Evolutionary conservation across 2,797 vertebrate species (phyloP).

Genomic region (Gallinago stenura): DNA sequence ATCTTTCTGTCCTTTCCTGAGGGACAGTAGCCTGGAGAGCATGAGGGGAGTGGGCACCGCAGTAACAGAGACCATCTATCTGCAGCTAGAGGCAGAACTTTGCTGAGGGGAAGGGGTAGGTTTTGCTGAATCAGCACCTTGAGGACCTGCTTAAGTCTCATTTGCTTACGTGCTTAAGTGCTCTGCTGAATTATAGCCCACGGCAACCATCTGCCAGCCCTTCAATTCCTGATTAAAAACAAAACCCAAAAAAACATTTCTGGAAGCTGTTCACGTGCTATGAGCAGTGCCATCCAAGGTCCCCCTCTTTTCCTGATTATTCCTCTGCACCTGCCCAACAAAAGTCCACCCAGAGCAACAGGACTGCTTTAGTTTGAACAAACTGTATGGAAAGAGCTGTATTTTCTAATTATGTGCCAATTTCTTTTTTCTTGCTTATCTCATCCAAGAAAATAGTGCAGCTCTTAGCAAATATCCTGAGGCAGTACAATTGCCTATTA

Average conservation of each 20-base stretch:
- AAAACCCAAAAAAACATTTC: neutral
- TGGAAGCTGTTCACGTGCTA: neutral
- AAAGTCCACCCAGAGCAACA: neutral
- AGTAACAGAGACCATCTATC: neutral
- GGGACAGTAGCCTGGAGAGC: neutral
- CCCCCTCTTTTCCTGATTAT: neutral
- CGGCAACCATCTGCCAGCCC: conserved; percentile 24
- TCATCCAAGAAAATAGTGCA: neutral
- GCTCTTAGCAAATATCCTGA: conserved; percentile 13
- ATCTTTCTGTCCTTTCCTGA: neutral
- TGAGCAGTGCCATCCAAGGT: neutral
- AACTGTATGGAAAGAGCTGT: neutral
- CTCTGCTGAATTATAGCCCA: conserved; percentile 29
- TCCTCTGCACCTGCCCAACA: neutral
- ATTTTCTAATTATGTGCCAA: conserved; percentile 7
- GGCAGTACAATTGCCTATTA: conserved; percentile 7
- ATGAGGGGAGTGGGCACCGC: accelerated
- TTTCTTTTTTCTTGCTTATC: conserved; percentile 3
- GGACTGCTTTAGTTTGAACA: neutral
- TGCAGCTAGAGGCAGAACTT: neutral
- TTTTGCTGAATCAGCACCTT: neutral
- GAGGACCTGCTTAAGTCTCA: neutral
- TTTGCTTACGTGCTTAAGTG: conserved; percentile 4
- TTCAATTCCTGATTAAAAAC: conserved; percentile 23
- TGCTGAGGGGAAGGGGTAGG: neutral